A percentile compares a stretch with the other conserved stretches of the same genome.
These are phyloP conservation scores for Aspidiotus destructor DNA, from an alignment of 2,888 invertebrate genomes.

Conservation along the genomic window DNA sequence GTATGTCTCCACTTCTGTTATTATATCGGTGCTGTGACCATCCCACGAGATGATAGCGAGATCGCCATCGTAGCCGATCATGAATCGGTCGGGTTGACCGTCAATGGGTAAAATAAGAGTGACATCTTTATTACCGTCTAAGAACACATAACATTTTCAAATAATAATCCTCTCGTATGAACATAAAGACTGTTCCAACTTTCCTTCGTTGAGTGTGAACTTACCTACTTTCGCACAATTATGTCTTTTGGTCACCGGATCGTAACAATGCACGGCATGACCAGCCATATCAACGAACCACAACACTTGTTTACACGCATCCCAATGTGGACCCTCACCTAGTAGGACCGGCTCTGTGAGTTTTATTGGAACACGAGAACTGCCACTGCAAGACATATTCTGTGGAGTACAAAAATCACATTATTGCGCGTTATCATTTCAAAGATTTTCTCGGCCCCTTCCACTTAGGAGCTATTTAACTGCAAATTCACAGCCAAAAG, in stretches of 20 bases:
- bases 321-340: neutral
- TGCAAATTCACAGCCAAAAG: too few species aligned
- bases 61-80: slow-evolving; percentile 52
- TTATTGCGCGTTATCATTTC: too few species aligned
- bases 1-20: neutral
- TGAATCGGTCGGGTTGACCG: slow-evolving; percentile 47
- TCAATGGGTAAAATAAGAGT: slow-evolving; percentile 34
- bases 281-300: neutral
- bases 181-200: neutral
- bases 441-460: too few species aligned
- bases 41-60: slow-evolving; percentile 56
- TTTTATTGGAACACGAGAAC: too few species aligned
- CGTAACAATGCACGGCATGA: neutral
- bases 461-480: too few species aligned
- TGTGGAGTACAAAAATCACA: too few species aligned
- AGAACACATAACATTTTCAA: too few species aligned
- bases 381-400: too few species aligned
- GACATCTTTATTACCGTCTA: slow-evolving; percentile 7
- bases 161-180: too few species aligned
- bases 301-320: neutral
- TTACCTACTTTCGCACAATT: neutral
- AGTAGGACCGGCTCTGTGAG: neutral
- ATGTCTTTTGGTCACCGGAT: neutral
- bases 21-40: slow-evolving; percentile 46
- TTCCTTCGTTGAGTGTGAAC: neutral